phyloP scores from a whole-genome alignment of 1,140 invertebrate species.

The Platyscapa corneri region DNA sequence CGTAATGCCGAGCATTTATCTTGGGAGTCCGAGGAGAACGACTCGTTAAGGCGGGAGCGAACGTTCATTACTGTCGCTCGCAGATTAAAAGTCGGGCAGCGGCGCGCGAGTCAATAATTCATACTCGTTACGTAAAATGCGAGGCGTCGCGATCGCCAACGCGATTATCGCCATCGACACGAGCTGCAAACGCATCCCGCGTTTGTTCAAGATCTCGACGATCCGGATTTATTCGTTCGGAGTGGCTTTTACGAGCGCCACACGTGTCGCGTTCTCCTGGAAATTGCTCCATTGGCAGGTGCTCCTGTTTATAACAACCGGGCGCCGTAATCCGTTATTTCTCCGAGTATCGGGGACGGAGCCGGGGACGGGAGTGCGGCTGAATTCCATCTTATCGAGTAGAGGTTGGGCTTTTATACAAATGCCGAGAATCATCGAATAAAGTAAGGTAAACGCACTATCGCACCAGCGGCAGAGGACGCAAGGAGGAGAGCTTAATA shows the following conservation, averaged over 20 bases:
- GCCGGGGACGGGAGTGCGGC: too few species aligned
- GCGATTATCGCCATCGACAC: background rate
- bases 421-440: background rate
- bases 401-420: too few species aligned
- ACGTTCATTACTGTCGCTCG: too few species aligned
- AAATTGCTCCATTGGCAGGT: too few species aligned
- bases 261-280: background rate
- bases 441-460: background rate
- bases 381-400: too few species aligned
- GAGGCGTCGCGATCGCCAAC: too few species aligned
- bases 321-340: background rate
- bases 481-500: conserved; percentile 27
- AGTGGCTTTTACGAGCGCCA: background rate
- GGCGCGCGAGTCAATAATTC: background rate
- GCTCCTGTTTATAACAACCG: background rate
- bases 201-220: background rate
- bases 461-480: background rate
- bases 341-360: too few species aligned
- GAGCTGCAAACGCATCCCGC: background rate
- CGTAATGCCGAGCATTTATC: too few species aligned
- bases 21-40: too few species aligned
- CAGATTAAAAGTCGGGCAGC: too few species aligned
- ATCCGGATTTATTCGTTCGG: background rate
- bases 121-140: background rate
- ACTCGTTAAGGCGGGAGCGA: too few species aligned